Conservation (phyloP, 1,140 invertebrate genomes). For the Microplitis mediator region DNA sequence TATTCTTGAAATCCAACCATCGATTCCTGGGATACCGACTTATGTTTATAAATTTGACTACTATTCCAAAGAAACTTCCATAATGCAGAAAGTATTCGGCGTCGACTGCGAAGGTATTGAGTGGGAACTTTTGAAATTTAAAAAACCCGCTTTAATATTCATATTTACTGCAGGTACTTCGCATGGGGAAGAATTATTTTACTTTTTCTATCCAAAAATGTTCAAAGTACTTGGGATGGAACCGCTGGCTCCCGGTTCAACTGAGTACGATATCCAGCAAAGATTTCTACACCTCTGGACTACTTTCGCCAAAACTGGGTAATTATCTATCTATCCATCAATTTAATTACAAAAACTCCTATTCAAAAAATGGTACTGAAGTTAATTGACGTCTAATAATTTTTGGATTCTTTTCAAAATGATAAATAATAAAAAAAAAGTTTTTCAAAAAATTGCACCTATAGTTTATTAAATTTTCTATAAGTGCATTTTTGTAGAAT, state of each 20-base stretch:
- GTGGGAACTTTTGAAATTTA: background rate
- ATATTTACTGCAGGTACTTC: constrained; percentile 35
- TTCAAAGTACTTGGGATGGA: background rate
- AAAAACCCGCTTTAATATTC: background rate
- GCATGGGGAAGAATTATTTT: constrained; percentile 47
- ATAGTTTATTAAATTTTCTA: no score
- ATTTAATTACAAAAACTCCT: no score
- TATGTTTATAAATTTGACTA: constrained; percentile 64
- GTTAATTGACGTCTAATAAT: no score
- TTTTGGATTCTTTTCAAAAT: no score
- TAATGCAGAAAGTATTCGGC: constrained; percentile 10
- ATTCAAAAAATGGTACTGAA: no score
- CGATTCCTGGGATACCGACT: constrained; percentile 41
- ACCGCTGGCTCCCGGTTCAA: background rate
- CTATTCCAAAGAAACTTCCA: constrained; percentile 26
- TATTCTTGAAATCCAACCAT: constrained; percentile 47
- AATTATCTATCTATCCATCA: constrained; percentile 2
- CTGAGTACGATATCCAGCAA: constrained; percentile 33
- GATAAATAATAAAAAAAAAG: no score
- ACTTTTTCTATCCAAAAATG: constrained; percentile 36
- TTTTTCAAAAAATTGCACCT: no score
- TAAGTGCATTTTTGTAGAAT: no score
- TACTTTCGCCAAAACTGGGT: constrained; percentile 55
- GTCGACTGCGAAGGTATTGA: constrained; percentile 1
- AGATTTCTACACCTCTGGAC: constrained; percentile 51